Base-by-base conservation (phyloP, 2,113 vertebrate species). In the Hyperopisus bebe region DNA sequence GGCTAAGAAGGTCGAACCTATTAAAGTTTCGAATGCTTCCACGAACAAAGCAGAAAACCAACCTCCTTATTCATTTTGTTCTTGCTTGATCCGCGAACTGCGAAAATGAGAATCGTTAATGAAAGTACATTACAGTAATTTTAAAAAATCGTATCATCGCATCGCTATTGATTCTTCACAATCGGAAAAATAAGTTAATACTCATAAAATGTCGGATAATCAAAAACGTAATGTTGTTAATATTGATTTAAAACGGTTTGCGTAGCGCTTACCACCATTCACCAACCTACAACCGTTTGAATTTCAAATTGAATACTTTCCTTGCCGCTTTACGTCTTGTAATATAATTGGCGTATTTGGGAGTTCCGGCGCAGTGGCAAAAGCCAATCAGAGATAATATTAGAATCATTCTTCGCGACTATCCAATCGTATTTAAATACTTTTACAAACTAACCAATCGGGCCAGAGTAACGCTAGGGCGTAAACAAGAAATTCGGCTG, bases 281-380 rank as follows among this genome's bases (percentile, higher is more conserved):
- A 11, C 0, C 48, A 3, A 46, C 17, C 27, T 47, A 2, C 55
- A 47, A 6, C 89, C 90, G 94, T 95, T 95, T 94, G 91, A 93
- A 93, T 95, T 96, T 94, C 83, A 95, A 96, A 93, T 91, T 5
- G 15, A 93, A 93, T 58, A 87, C 13, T 91, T 91, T 93, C 58
- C 90, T 31, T 89, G 89, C 89, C 83, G 91, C 92, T 85, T 85
- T 50, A 8, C 1, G 90, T 1, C 2, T 9, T 13, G 51, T 6
- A 39, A 48, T 1, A 9, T 89, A 91, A 95, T 95, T 95, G 94
- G 95, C 21, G 53, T 10, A 35, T 46, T 66, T 19, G 3, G 13
- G 7, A 21, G 8, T 42, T 80, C 35, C 74, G 74, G 10, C 35
- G 15, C 6, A 39, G 27, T 6, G 74, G 31, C 74, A 80, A 17